These are phyloP conservation scores for Lacerta agilis DNA, from an alignment of 2,797 vertebrate genomes.

Conservation along the genomic window DNA sequence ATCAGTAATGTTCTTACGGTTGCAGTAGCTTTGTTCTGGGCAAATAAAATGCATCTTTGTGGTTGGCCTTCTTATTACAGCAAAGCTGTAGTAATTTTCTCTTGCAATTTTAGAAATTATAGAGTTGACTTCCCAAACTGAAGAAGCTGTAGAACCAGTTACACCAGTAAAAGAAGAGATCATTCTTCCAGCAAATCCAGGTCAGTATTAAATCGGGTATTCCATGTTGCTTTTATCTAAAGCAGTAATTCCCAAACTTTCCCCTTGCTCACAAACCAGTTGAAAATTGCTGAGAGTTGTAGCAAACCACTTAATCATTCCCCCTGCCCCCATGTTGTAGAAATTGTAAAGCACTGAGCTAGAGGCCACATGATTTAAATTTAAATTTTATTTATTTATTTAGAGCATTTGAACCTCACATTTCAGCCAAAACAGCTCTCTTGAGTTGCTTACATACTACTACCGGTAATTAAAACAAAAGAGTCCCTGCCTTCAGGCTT, in stretches of 20 bases:
- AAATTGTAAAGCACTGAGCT: too few species aligned
- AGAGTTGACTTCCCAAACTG: constrained; percentile 70
- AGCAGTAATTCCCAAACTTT: background rate
- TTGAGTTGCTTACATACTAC: too few species aligned
- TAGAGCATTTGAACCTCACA: too few species aligned
- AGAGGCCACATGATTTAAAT: too few species aligned
- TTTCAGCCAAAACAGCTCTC: too few species aligned
- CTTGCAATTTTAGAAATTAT: constrained; percentile 69
- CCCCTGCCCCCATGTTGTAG: too few species aligned
- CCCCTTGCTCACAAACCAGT: too few species aligned
- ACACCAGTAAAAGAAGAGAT: constrained; percentile 76
- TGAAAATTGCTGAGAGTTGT: too few species aligned
- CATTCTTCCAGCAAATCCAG: constrained; percentile 71
- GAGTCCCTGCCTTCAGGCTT: too few species aligned
- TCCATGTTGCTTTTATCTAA: background rate
- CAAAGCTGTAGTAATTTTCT: constrained; percentile 22
- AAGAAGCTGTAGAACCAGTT: constrained; percentile 72
- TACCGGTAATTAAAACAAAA: too few species aligned
- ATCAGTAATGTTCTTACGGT: background rate
- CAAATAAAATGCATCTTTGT: background rate
- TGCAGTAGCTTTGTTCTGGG: background rate
- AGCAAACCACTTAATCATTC: too few species aligned
- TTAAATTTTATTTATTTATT: too few species aligned
- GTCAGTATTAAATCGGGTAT: constrained; percentile 59
- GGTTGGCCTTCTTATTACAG: background rate